Conservation (phyloP, 2,113 vertebrate species). For the Hippotragus niger region DNA sequence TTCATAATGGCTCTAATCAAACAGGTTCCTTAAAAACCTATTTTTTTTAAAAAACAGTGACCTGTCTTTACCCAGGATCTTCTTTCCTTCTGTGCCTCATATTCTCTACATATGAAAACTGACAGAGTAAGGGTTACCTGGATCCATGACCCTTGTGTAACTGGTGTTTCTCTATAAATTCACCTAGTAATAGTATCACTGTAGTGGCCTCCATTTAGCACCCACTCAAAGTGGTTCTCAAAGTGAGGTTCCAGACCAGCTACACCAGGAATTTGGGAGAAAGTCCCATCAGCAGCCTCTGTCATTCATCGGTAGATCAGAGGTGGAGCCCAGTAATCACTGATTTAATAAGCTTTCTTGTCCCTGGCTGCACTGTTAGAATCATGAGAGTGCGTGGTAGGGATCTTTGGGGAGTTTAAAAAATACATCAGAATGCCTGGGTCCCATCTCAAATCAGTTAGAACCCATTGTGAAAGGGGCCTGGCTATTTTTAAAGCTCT, state of each 20-base stretch:
- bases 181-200: not conserved
- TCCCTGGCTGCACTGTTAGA: not conserved
- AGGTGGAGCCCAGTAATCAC: not conserved
- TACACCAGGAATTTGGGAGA: not conserved
- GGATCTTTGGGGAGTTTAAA: not conserved
- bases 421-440: not conserved
- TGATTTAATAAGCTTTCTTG: not conserved
- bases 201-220: not conserved
- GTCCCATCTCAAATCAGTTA: not conserved
- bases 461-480: not conserved
- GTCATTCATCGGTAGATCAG: not conserved
- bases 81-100: not conserved
- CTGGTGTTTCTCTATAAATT: not conserved
- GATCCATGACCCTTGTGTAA: not conserved
- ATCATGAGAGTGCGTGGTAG: not conserved
- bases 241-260: not conserved
- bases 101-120: not conserved
- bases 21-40: not conserved
- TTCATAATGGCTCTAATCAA: not conserved
- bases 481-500: not conserved
- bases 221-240: not conserved
- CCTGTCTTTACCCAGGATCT: not conserved
- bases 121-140: not conserved
- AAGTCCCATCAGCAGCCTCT: not conserved
- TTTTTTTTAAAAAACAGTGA: not conserved